phyloP scores from a whole-genome alignment of 53 echinoderm and acorn worm genomes.

The Antedon mediterranea region DNA sequence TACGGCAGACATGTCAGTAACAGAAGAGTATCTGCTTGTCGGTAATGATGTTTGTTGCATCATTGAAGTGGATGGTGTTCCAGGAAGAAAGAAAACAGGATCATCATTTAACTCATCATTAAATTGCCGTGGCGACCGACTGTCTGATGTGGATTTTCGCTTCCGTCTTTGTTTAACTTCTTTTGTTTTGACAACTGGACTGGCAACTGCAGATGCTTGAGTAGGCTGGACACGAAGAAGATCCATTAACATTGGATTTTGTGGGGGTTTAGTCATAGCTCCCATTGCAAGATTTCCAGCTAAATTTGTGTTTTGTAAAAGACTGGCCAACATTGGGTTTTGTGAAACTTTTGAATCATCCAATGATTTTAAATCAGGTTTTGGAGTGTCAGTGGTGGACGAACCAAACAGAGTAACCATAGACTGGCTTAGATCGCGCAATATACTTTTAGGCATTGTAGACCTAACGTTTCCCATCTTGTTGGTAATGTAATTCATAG shows the following conservation, averaged over 20 bases:
- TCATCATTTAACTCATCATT: neutral
- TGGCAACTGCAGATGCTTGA: constrained; percentile 14
- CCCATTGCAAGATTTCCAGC: constrained; percentile 4
- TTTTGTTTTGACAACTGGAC: constrained; percentile 10
- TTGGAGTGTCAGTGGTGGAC: neutral
- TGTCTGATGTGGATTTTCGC: neutral
- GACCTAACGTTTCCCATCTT: neutral
- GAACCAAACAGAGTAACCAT: neutral
- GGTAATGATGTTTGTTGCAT: neutral
- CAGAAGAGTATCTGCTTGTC: neutral
- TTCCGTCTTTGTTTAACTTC: constrained; percentile 18
- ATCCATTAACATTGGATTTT: constrained; percentile 86
- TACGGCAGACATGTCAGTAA: neutral
- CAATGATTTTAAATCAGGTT: neutral
- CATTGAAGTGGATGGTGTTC: neutral
- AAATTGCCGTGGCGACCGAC: neutral
- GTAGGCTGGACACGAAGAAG: constrained; percentile 73
- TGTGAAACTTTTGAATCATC: constrained; percentile 53
- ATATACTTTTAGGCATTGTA: neutral
- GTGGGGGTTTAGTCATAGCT: constrained; percentile 12
- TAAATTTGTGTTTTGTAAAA: constrained; percentile 46
- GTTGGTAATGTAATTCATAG: neutral
- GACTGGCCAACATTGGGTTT: constrained; percentile 89
- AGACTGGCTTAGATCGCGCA: neutral
- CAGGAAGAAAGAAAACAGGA: neutral